These are phyloP conservation scores for Delia radicum DNA, from an alignment of 1,140 invertebrate genomes.

Conservation along the genomic window DNA sequence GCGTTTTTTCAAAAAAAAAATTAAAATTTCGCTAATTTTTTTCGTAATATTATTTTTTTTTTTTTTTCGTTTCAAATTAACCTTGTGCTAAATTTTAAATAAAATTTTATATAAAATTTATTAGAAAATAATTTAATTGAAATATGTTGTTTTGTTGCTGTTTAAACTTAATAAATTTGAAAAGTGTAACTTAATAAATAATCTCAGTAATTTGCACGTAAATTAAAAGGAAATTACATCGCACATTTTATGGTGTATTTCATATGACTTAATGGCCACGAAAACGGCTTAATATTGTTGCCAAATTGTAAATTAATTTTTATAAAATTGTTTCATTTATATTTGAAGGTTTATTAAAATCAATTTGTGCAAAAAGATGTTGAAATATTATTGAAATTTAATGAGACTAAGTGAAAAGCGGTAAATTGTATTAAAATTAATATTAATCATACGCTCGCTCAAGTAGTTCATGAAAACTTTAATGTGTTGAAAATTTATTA, in stretches of 20 bases:
- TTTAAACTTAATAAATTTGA: background rate
- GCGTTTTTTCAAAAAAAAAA: background rate
- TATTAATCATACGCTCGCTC: background rate
- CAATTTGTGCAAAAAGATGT: too few species aligned
- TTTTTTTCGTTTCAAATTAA: background rate
- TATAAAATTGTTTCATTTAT: background rate
- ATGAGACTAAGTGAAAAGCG: background rate
- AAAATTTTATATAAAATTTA: background rate
- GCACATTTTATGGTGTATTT: too few species aligned
- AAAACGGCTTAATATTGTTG: too few species aligned
- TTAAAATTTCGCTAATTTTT: background rate
- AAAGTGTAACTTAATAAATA: too few species aligned
- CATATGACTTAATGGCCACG: too few species aligned
- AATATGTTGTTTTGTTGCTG: background rate
- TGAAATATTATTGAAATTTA: background rate
- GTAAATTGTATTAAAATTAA: background rate
- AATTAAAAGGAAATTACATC: background rate
- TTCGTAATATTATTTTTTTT: background rate
- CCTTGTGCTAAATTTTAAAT: background rate
- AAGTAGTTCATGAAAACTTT: too few species aligned
- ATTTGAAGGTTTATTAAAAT: background rate
- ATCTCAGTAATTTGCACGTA: background rate
- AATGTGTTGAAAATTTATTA: too few species aligned
- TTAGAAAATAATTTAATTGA: background rate
- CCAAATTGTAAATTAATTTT: background rate